These are phyloP conservation scores for Pseudomyrmex flavicornis DNA, from an alignment of 1,140 invertebrate species.

Conservation along the genomic window DNA sequence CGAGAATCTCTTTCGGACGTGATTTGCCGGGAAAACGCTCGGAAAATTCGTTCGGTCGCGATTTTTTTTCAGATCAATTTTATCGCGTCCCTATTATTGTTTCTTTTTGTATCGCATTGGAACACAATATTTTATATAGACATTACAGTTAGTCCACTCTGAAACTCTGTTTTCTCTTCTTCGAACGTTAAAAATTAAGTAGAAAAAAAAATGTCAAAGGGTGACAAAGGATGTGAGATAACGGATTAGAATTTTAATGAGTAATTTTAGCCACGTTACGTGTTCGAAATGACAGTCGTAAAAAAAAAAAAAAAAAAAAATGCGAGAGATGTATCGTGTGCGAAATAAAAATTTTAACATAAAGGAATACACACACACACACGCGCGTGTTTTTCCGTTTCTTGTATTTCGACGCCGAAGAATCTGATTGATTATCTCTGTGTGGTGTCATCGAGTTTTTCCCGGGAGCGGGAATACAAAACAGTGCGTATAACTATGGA, in stretches of 20 bases:
- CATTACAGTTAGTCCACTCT: neutral
- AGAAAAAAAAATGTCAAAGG: neutral
- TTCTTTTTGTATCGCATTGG: neutral
- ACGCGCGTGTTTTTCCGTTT: too few relatives aligned
- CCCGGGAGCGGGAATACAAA: conserved; percentile 33
- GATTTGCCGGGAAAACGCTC: neutral
- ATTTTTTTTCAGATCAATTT: neutral
- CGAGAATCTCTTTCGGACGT: conserved; percentile 1
- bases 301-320: too few relatives aligned
- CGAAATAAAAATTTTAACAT: neutral
- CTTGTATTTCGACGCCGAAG: neutral
- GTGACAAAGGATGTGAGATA: neutral
- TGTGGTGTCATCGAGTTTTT: neutral
- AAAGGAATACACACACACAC: neutral
- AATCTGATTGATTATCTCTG: conserved; percentile 5
- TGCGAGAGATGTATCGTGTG: neutral
- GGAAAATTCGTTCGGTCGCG: conserved; percentile 28
- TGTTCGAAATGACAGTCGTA: neutral
- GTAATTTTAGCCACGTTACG: neutral
- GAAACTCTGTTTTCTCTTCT: neutral
- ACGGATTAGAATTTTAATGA: neutral
- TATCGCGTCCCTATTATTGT: neutral
- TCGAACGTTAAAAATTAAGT: conserved; percentile 5
- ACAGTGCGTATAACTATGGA: conserved; percentile 25
- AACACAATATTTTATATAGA: neutral